Evolutionary conservation across 2,888 invertebrate species (phyloP), one percentile per base, ranked within the genome.

Genomic region (Pelosia muscerda): DNA sequence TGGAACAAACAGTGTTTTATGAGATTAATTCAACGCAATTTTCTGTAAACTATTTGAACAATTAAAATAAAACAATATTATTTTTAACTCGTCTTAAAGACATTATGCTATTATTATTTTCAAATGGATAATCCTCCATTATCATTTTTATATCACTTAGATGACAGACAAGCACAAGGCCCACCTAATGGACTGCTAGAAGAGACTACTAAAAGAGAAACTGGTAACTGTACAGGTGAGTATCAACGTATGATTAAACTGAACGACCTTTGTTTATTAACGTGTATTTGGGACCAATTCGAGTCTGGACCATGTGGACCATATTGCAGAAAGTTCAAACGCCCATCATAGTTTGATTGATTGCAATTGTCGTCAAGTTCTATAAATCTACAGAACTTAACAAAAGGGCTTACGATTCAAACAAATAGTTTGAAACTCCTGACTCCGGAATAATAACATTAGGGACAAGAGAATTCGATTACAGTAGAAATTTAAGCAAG

Each of bases 1-100:
- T 98, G 92, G n/a, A 94, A 94, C 75, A 91, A 90, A 78, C 74
- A 69, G 11, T 23, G 34, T 23, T 15, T 53, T 0, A n/a, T 19
- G 4, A 28, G 2, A 28, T 28, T 28, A 28, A n/a, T 28, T 28
- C 28, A 4, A 28, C 28, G 28, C 6, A 4, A 28, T 11, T 34
- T 13, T 34, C 13, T 13, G 31, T 34, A 10, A 34, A 34, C 8
- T 9, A 1, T 34, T 9, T 34, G 31, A 13, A 15, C 15, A 42
- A 15, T 42, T 19, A 19, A n/a, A n/a, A 1, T 19, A 42, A 6
- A 19, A 19, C 19, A 6, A 34, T 34, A 1, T 34, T 1, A 34
- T 5, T 34, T 34, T 34, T 34, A 6, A 34, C n/a, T n/a, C n/a
- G n/a, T n/a, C n/a, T n/a, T n/a, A n/a, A n/a, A n/a, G n/a, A n/a